A percentile compares a stretch with the other conserved stretches of the same genome.
phyloP scores from a whole-genome alignment of 37 sponge, comb jelly and placozoan genomes.

The Ephydatia muelleri region DNA sequence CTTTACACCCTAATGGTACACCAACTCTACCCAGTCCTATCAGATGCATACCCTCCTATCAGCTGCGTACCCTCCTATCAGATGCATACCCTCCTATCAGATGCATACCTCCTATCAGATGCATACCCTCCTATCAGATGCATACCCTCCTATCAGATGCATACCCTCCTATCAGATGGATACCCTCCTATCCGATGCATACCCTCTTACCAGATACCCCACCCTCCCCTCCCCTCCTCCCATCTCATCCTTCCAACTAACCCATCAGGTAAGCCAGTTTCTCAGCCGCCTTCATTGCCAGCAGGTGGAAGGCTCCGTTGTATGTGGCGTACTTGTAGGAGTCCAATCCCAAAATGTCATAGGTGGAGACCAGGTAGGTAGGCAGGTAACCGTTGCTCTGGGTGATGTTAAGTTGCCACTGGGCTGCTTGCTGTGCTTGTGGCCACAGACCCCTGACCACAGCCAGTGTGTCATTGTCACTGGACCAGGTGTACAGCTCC shows the following conservation, averaged over 20 bases:
- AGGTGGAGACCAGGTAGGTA: constrained; percentile 2
- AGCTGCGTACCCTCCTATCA: too few relatives aligned
- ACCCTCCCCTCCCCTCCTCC: too few relatives aligned
- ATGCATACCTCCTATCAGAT: too few relatives aligned
- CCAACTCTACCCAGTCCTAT: too few relatives aligned
- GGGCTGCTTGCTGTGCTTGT: constrained; percentile 6
- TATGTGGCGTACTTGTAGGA: not conserved
- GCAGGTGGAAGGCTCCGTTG: constrained; percentile 10
- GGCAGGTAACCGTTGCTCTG: not conserved
- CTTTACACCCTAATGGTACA: too few relatives aligned
- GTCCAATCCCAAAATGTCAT: constrained; percentile 1
- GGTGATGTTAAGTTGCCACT: constrained; percentile 10
- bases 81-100: too few relatives aligned
- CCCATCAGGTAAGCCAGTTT: constrained; percentile 12
- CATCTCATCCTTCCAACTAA: not conserved
- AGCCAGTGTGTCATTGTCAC: not conserved
- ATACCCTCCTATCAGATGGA: too few relatives aligned
- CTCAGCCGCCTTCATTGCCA: constrained; percentile 19
- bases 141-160: too few relatives aligned
- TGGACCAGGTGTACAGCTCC: constrained; percentile 4
- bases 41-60: too few relatives aligned
- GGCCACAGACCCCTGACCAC: constrained; percentile 21
- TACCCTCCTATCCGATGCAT: too few relatives aligned
- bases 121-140: too few relatives aligned
- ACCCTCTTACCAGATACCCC: too few relatives aligned